These are phyloP conservation scores for Tetraneura akinire DNA, from an alignment of 1,140 invertebrate genomes.

Conservation along the genomic window DNA sequence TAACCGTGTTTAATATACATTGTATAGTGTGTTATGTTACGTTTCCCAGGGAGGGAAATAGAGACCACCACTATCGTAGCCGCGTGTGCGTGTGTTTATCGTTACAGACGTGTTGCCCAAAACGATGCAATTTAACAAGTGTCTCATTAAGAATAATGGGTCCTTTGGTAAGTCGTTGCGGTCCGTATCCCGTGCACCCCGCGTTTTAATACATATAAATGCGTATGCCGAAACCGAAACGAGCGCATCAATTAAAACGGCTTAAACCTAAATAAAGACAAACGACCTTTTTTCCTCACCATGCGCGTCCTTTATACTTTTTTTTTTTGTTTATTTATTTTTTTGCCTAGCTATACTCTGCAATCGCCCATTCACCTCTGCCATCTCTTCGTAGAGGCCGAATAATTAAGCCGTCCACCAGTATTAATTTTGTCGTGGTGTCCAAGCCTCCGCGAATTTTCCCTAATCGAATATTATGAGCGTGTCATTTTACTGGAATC, in stretches of 20 bases:
- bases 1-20: neutral
- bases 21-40: no score
- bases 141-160: constrained; percentile 51
- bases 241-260: constrained; percentile 50
- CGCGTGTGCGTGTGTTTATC: constrained; percentile 27
- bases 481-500: neutral
- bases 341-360: neutral
- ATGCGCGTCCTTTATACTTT: constrained; percentile 15
- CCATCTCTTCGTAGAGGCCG: neutral
- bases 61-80: constrained; percentile 11
- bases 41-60: neutral
- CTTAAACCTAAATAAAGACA: constrained; percentile 49
- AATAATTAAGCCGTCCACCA: constrained; percentile 26
- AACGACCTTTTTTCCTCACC: constrained; percentile 39
- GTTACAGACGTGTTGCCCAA: constrained; percentile 41
- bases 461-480: neutral
- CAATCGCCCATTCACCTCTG: neutral
- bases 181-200: constrained; percentile 25
- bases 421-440: neutral
- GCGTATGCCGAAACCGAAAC: constrained; percentile 50
- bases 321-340: neutral
- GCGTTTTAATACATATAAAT: constrained; percentile 48
- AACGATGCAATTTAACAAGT: constrained; percentile 50
- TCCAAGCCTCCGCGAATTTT: neutral
- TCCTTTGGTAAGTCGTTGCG: constrained; percentile 50